Conservation (phyloP, 2,888 invertebrate species). For the Synanthedon andrenaeformis region DNA sequence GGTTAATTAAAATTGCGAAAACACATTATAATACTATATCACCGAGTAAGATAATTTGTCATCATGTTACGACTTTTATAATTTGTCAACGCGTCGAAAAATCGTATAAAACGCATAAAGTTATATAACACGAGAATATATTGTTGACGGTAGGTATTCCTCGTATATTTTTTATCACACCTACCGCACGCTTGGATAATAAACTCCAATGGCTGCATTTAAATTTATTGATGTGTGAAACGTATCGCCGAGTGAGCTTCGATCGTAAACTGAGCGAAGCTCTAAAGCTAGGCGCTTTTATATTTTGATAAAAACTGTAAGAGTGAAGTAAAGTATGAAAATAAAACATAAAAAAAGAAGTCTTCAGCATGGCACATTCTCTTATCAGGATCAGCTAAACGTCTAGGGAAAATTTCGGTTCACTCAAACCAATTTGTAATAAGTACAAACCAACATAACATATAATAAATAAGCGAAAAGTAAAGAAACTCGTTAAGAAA, state of each 20-base stretch:
- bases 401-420: conserved; percentile 51
- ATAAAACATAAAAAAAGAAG: conserved; percentile 58
- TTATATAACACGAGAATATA: neutral
- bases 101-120: neutral
- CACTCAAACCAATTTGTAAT: conserved; percentile 12
- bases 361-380: conserved; percentile 69
- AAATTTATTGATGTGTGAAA: conserved; percentile 15
- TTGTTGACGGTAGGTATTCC: neutral
- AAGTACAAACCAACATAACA: neutral
- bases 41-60: too few species aligned
- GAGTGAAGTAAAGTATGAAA: conserved; percentile 58
- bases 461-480: neutral
- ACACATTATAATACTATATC: too few species aligned
- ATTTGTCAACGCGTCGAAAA: neutral
- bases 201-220: conserved; percentile 4
- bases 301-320: conserved; percentile 38
- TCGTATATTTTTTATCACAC: conserved; percentile 1
- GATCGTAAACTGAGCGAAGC: conserved; percentile 35
- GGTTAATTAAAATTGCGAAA: too few species aligned
- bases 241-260: conserved; percentile 35
- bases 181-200: neutral
- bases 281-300: conserved; percentile 39
- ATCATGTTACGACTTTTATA: too few species aligned
- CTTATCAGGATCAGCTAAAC: conserved; percentile 59
- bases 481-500: neutral